phyloP scores from a whole-genome alignment of 2,797 vertebrate genomes.

The Phyllotis vaccarum region DNA sequence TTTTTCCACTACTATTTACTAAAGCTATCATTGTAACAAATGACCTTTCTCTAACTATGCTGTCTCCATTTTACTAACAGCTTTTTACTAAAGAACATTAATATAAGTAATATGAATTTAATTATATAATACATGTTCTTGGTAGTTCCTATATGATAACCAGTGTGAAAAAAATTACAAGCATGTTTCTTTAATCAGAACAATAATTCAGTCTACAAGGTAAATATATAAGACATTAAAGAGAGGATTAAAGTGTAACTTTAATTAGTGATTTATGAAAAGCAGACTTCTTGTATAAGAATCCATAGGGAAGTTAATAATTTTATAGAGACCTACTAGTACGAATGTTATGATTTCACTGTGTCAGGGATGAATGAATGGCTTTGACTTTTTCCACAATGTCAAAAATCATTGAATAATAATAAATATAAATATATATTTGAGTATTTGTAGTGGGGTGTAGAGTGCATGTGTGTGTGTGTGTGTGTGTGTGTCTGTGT shows the following conservation, averaged over 20 bases:
- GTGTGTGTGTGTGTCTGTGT: not conserved
- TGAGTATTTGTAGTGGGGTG: not conserved
- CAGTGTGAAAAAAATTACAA: not conserved
- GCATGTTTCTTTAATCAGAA: not conserved
- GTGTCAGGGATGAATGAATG: not conserved
- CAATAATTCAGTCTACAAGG: not conserved
- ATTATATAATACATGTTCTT: conserved; percentile 26
- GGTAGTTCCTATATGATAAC: not conserved
- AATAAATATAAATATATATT: not conserved
- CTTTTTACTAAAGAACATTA: not conserved
- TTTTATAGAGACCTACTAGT: not conserved
- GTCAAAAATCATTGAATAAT: not conserved
- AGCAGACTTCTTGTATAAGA: not conserved
- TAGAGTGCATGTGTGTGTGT: not conserved
- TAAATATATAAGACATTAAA: not conserved
- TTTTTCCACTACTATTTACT: not conserved
- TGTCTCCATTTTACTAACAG: conserved; percentile 18
- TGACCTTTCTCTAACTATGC: not conserved
- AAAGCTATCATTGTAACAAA: not conserved
- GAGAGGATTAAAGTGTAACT: not conserved
- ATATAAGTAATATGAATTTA: not conserved
- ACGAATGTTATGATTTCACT: not conserved
- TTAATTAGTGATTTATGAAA: not conserved
- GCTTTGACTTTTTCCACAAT: not conserved
- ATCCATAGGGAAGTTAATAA: not conserved